phyloP scores from a whole-genome alignment of 2,113 vertebrate genomes.

The Atherinomorus stipes region DNA sequence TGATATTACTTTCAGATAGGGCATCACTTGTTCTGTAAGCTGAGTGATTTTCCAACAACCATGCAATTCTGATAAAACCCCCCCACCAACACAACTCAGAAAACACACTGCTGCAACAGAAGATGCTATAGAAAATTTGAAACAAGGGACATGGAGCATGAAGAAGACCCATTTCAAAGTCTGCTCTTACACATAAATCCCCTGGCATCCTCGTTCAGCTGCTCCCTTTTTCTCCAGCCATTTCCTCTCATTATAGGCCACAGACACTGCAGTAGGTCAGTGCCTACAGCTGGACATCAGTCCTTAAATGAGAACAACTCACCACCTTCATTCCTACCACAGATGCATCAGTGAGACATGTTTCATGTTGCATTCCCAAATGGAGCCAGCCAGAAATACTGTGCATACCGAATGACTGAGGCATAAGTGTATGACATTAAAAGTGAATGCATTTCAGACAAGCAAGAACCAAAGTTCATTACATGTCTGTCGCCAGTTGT shows the following conservation, averaged over 20 bases:
- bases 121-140: conserved; percentile 41
- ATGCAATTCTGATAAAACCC: conserved; percentile 7
- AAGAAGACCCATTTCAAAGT: conserved; percentile 42
- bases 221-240: conserved; percentile 35
- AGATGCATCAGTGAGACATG: conserved; percentile 7
- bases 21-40: conserved; percentile 10
- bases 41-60: conserved; percentile 9
- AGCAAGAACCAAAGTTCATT: neutral
- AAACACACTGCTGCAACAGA: conserved; percentile 17
- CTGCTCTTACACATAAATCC: conserved; percentile 54
- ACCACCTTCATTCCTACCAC: conserved; percentile 26
- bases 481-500: neutral
- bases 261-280: conserved; percentile 44
- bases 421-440: neutral
- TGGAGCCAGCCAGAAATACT: neutral
- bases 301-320: conserved; percentile 49
- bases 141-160: conserved; percentile 49
- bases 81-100: neutral
- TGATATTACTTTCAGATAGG: neutral
- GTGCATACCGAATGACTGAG: conserved; percentile 2
- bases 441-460: conserved; percentile 3
- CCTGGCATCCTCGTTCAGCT: conserved; percentile 25
- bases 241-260: conserved; percentile 56
- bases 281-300: conserved; percentile 60
- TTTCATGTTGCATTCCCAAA: conserved; percentile 12